Evolutionary conservation across 2,797 vertebrate genomes (phyloP).

Genomic region (Chelidonichthys spinosus): DNA sequence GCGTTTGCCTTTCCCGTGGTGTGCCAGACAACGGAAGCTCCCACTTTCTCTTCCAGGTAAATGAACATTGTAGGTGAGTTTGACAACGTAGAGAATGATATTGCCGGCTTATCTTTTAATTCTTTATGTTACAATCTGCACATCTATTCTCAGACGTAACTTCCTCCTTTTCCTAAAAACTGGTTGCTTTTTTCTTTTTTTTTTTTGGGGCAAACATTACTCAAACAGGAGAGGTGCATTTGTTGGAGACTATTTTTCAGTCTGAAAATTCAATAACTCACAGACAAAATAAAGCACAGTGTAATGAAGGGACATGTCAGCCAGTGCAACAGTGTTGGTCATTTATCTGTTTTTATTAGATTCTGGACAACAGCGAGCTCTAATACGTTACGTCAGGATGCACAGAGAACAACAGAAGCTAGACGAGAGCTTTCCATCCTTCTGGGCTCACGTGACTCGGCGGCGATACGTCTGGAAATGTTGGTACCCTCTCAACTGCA

Average conservation of each 20-base stretch:
- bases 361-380: neutral
- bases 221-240: neutral
- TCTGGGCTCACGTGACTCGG: neutral
- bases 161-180: neutral
- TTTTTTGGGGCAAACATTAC: neutral
- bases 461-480: too few relatives aligned
- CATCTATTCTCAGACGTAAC: neutral
- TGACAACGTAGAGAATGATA: neutral
- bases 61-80: neutral
- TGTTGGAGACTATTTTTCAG: neutral
- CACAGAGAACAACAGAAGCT: neutral
- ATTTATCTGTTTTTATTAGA: constrained; percentile 1
- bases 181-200: neutral
- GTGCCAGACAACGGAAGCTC: neutral
- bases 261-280: neutral
- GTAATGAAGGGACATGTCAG: neutral
- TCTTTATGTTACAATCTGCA: too few relatives aligned
- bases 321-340: neutral
- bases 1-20: neutral
- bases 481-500: too few relatives aligned
- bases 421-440: too few relatives aligned
- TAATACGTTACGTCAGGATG: too few relatives aligned
- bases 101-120: neutral
- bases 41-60: constrained; percentile 4
- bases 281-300: neutral